phyloP scores from a whole-genome alignment of 1,140 invertebrate species.

The Contarinia nasturtii region DNA sequence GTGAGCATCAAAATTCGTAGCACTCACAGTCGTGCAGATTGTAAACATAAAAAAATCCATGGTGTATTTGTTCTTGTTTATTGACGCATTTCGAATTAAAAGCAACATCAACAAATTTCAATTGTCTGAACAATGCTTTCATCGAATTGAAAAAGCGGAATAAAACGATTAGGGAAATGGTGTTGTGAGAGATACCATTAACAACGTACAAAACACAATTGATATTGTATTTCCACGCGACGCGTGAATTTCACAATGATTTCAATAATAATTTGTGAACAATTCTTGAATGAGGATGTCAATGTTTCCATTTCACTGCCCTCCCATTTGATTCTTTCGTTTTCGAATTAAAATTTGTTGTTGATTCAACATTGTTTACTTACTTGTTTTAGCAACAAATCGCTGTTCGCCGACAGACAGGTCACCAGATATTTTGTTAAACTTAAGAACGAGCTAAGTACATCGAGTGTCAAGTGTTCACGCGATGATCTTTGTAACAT shows the following conservation, averaged over 20 bases:
- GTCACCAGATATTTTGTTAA: slow-evolving; percentile 93
- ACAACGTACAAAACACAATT: background rate
- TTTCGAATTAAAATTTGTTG: background rate
- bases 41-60: no score
- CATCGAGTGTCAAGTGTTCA: slow-evolving; percentile 84
- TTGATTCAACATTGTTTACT: slow-evolving; percentile 7
- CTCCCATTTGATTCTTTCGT: background rate
- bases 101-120: background rate
- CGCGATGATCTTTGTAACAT: slow-evolving; percentile 85
- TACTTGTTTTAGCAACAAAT: slow-evolving; percentile 89
- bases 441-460: slow-evolving; percentile 80
- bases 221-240: background rate
- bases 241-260: no score
- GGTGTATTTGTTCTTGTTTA: no score
- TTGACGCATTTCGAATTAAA: no score
- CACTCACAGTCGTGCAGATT: no score
- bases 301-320: background rate
- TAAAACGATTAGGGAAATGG: no score
- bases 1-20: no score
- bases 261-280: background rate
- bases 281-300: background rate
- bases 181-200: background rate
- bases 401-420: slow-evolving; percentile 80
- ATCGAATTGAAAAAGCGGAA: background rate
- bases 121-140: background rate